Percentiles rank a stretch among this genome's conserved stretches.
These are phyloP conservation scores for Erythrolamprus reginae DNA, from an alignment of 2,113 vertebrate genomes.

Conservation along the genomic window DNA sequence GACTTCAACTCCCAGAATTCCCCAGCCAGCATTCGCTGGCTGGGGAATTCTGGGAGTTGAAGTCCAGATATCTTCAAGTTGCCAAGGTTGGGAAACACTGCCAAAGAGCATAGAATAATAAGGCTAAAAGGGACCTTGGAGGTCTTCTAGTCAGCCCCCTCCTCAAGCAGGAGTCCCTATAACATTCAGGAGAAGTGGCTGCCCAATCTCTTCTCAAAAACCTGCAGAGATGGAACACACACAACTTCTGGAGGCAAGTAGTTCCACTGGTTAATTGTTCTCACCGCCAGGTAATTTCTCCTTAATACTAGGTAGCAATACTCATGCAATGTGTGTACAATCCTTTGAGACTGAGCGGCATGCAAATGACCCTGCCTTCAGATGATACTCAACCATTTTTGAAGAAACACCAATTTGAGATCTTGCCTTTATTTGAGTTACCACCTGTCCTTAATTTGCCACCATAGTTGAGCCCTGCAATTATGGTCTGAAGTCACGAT, in stretches of 20 bases:
- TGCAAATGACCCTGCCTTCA: not conserved
- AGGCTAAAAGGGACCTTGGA: not conserved
- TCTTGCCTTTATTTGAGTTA: not conserved
- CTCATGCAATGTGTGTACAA: not conserved
- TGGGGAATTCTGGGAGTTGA: too few relatives aligned
- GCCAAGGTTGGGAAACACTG: too few relatives aligned
- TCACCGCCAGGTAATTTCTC: not conserved
- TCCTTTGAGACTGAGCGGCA: too few relatives aligned
- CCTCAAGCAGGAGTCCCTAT: too few relatives aligned
- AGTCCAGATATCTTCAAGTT: too few relatives aligned
- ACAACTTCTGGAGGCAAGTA: not conserved
- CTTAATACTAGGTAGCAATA: not conserved
- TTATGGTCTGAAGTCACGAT: not conserved
- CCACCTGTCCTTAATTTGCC: not conserved
- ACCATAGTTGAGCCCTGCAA: not conserved
- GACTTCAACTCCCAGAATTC: too few relatives aligned
- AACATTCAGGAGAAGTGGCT: too few relatives aligned
- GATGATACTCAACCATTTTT: not conserved
- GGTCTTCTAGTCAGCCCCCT: too few relatives aligned
- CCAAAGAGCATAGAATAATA: not conserved
- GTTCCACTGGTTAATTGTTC: not conserved
- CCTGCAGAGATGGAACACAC: too few relatives aligned
- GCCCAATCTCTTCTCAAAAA: too few relatives aligned
- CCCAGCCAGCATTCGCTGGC: too few relatives aligned
- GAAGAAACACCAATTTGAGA: not conserved